Percentiles rank a stretch among this genome's conserved stretches.
phyloP scores from a whole-genome alignment of 2,113 vertebrate species.

The Sylvia atricapilla region DNA sequence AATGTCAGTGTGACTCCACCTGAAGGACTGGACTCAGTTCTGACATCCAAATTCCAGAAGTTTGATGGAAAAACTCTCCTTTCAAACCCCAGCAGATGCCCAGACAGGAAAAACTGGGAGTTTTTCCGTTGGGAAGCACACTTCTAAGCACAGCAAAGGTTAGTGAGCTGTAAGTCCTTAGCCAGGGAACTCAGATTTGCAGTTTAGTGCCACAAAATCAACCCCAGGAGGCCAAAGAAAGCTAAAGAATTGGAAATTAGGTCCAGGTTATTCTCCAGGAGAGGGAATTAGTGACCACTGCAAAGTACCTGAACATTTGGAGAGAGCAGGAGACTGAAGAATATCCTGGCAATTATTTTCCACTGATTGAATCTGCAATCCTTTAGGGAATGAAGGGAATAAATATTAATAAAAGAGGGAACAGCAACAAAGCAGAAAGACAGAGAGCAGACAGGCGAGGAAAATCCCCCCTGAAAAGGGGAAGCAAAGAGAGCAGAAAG shows the following conservation, averaged over 20 bases:
- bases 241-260: neutral
- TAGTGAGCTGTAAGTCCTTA: neutral
- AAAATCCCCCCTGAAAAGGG: neutral
- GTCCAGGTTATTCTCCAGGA: neutral
- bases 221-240: neutral
- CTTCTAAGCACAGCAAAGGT: neutral
- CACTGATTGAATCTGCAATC: conserved; percentile 46
- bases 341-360: conserved; percentile 56
- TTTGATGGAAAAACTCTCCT: neutral
- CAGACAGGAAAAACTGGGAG: neutral
- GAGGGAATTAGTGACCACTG: neutral
- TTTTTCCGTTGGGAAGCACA: neutral
- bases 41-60: neutral
- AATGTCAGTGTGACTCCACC: neutral
- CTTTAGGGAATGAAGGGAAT: conserved; percentile 23
- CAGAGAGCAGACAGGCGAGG: neutral
- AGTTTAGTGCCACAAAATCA: neutral
- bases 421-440: neutral
- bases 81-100: neutral
- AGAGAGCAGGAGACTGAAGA: conserved; percentile 57
- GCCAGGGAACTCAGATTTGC: neutral
- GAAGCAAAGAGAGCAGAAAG: neutral
- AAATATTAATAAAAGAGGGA: neutral
- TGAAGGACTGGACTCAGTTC: neutral
- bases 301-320: conserved; percentile 21